Conservation (phyloP, 2,888 invertebrate genomes). For the Xestobium rufovillosum region DNA sequence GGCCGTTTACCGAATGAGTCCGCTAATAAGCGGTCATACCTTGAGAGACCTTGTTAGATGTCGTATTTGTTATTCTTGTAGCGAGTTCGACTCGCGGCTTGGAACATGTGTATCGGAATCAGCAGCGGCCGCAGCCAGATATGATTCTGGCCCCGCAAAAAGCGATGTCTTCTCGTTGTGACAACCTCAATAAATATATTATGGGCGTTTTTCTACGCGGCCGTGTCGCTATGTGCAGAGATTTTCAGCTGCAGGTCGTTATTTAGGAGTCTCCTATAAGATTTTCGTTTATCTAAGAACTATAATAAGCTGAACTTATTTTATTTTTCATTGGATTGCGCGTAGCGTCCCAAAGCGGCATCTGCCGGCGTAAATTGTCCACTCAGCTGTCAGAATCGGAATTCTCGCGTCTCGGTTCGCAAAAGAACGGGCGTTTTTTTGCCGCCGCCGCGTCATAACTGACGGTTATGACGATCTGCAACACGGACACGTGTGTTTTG, state of each 20-base stretch:
- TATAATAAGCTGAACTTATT: too few species aligned
- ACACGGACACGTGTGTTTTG: slow-evolving; percentile 36
- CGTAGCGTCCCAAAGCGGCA: too few species aligned
- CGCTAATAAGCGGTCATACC: slow-evolving; percentile 31
- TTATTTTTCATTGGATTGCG: too few species aligned
- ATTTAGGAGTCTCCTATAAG: too few species aligned
- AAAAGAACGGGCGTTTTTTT: slow-evolving; percentile 21
- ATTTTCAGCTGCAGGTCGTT: too few species aligned
- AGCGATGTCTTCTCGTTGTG: slow-evolving; percentile 28
- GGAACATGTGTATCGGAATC: slow-evolving; percentile 30
- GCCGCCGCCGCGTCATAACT: slow-evolving; percentile 22
- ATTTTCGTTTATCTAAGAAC: too few species aligned
- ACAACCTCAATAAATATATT: slow-evolving; percentile 34
- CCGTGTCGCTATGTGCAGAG: too few species aligned
- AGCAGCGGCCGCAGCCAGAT: slow-evolving; percentile 24
- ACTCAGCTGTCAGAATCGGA: too few species aligned
- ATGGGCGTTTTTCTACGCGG: slow-evolving; percentile 28
- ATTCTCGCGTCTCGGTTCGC: slow-evolving; percentile 23
- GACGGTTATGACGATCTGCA: slow-evolving; percentile 38
- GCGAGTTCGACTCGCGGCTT: slow-evolving; percentile 27
- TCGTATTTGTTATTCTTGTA: slow-evolving; percentile 30
- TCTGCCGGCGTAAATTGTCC: too few species aligned
- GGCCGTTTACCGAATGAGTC: slow-evolving; percentile 28
- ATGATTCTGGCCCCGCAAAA: slow-evolving; percentile 30
- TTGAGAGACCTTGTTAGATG: slow-evolving; percentile 24